These are phyloP conservation scores for Todiramphus chloris DNA, from an alignment of 2,113 vertebrate genomes.

Conservation along the genomic window DNA sequence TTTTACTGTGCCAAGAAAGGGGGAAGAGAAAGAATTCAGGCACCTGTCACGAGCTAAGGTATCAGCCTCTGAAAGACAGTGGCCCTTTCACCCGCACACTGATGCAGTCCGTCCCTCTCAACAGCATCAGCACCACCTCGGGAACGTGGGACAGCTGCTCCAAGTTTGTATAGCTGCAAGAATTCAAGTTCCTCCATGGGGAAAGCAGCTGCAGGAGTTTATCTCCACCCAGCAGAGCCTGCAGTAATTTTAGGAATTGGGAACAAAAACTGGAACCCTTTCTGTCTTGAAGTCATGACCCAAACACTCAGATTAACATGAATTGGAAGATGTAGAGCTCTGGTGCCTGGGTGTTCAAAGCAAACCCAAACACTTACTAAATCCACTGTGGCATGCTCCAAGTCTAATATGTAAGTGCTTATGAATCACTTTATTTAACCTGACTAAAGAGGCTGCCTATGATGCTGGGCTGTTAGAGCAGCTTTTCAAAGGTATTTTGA, in stretches of 20 bases:
- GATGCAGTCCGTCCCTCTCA: not conserved
- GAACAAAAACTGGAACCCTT: not conserved
- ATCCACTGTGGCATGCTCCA: not conserved
- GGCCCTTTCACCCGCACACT: not conserved
- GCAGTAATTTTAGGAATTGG: not conserved
- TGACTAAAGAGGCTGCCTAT: not conserved
- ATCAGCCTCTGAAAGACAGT: not conserved
- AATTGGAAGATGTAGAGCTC: not conserved
- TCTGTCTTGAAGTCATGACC: not conserved
- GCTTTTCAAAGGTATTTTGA: not conserved
- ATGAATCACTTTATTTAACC: not conserved
- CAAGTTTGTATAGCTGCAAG: not conserved
- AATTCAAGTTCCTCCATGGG: not conserved
- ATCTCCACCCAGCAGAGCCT: not conserved
- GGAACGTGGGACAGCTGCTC: not conserved
- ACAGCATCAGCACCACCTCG: rapidly evolving
- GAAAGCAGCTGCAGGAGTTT: not conserved
- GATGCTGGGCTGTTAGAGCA: not conserved
- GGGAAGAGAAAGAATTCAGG: not conserved
- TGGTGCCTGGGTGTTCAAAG: not conserved
- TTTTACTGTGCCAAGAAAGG: not conserved
- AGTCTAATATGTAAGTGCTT: rapidly evolving
- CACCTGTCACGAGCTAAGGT: not conserved
- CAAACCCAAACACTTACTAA: not conserved
- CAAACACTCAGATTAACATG: not conserved